phyloP scores from a whole-genome alignment of 2,888 invertebrate species.

The Apamea monoglypha region DNA sequence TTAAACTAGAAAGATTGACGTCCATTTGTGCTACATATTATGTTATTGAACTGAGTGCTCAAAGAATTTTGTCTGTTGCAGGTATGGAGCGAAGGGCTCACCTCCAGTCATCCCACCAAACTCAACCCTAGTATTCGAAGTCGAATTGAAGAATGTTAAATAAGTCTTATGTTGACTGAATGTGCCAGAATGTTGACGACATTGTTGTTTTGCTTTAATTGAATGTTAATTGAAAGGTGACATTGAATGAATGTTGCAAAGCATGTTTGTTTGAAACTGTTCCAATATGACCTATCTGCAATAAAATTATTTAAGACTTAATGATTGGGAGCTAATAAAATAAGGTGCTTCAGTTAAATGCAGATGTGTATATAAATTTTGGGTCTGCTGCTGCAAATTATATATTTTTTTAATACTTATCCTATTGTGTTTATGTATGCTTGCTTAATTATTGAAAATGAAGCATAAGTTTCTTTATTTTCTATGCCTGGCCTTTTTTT shows the following conservation, averaged over 20 bases:
- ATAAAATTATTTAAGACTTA: conserved; percentile 53
- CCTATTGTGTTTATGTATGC: not conserved
- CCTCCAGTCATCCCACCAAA: conserved; percentile 97
- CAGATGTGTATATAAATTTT: conserved; percentile 44
- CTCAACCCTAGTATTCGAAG: conserved; percentile 96
- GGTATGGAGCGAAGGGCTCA: conserved; percentile 94
- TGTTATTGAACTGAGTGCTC: not conserved
- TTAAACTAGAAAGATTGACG: not conserved
- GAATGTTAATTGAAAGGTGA: conserved; percentile 74
- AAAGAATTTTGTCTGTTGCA: conserved; percentile 73
- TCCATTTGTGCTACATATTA: not conserved
- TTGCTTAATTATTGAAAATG: conserved; percentile 4
- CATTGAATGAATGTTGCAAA: conserved; percentile 70
- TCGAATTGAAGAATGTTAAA: conserved; percentile 95
- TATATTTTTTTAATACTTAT: not conserved
- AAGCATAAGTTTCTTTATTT: not conserved
- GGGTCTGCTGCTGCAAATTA: conserved; percentile 14
- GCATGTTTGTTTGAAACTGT: conserved; percentile 59
- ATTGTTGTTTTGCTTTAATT: conserved; percentile 74
- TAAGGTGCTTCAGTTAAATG: conserved; percentile 12
- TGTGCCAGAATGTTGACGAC: conserved; percentile 73
- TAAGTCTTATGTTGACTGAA: conserved; percentile 78
- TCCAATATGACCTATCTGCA: conserved; percentile 66
- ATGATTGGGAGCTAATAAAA: conserved; percentile 14
- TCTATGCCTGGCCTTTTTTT: not conserved